Base-by-base conservation (phyloP, 2,888 invertebrate species). In the Cerastis rubricosa region DNA sequence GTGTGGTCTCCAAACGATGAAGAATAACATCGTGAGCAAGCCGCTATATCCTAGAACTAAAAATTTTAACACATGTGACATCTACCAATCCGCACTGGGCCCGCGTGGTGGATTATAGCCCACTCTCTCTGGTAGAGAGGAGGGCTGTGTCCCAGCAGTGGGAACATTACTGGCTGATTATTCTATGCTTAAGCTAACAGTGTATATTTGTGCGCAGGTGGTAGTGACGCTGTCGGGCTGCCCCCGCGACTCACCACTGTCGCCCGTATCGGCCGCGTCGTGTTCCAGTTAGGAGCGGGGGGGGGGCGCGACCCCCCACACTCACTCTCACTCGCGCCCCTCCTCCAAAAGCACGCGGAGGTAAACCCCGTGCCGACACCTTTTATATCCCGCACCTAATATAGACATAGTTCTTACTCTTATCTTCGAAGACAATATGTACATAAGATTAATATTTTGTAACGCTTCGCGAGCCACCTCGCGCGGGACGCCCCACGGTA, bases 211-310 rank as follows among this genome's bases (percentile, higher is more conserved):
- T 65, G 65, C 71, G 65, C 93, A 96, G 96, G 97, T 97, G 93
- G 98, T 98, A 91, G 98, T 99, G 94, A 99, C 99, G 88, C 97
- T 99, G 95, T 99, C 99, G 90, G 99, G 99, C 83, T 99, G 99
- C 96, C 97, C 98, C 93, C 97, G 98, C 89, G 98, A 98, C 96
- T 98, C 98, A 85, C 98, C 98, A 88, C 98, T 98, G 96, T 98
- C 98, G 92, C 98, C 98, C 89, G 97, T 98, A 95, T 98, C 98
- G 94, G 98, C 98, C 91, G 99, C 99, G 83, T 98, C 98, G 91
- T 99, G 99, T 93, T 98, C 98, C 98, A 99, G 99, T 98, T 99
- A 99, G 98, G 97, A 96, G 90, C 91, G 97, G 96, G 95, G 95
- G 97, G 97, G 97, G 97, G 97, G 93, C 94, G 96, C 96, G 95